Evolutionary conservation across 2,888 invertebrate species (phyloP), one percentile per base, ranked within the genome.

Genomic region (Drosophila pseudotakahashii): DNA sequence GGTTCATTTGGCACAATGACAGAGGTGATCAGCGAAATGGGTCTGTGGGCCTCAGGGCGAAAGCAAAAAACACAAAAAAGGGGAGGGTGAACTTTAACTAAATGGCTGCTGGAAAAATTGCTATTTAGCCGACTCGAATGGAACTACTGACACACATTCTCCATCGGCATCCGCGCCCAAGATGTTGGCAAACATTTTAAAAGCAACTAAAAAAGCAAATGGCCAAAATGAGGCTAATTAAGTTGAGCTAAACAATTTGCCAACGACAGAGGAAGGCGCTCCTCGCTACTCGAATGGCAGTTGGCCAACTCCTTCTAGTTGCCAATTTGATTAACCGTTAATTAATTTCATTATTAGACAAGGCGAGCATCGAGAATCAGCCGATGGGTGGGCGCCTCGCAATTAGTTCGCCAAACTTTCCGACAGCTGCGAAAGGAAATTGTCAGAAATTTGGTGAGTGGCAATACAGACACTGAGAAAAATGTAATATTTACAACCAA

Each of bases 271-370:
- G 45, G 30, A 19, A 26, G 48, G 14, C 34, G 39, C 53, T 36
- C 13, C 11, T 11, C 34, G 34, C 23, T 42, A 0, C 42, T 30
- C 13, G 10, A 41, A 47, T 47, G 58, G 39, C 47, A 60, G 50
- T 45, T 55, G 51, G 60, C 70, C 39, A 61, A 71, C 68, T 80
- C 68, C 67, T 57, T 42, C 50, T 64, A 82, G 78, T 85, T 73
- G 82, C 75, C 78, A 82, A 82, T 82, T 85, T 82, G 85, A 82
- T 82, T 82, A 82, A 78, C 73, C 70, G 73, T 73, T 82, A 85
- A 82, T 82, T 82, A 85, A 82, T 82, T 85, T 81, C 73, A 85
- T 82, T 82, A 82, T 81, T 81, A 73, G 81, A 64, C 76, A 71
- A 73, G 73, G 70, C 57, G 19, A 30, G 52, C 52, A 58, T 64